Conservation (phyloP, 2,797 vertebrate species). For the Ceryle rudis region DNA sequence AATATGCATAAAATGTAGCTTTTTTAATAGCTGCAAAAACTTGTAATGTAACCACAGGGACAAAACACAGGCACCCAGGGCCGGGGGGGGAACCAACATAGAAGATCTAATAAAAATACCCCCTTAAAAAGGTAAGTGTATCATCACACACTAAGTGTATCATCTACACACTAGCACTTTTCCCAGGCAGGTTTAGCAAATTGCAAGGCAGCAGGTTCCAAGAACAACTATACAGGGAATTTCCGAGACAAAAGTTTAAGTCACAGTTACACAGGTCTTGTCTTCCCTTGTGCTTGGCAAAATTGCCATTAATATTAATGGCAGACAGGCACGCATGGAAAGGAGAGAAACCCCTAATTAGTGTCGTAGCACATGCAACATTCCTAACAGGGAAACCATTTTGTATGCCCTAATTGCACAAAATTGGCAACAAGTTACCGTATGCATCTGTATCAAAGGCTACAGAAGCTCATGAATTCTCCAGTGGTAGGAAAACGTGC, state of each 20-base stretch:
- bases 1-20: neutral
- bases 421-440: constrained; percentile 74
- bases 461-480: constrained; percentile 62
- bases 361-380: constrained; percentile 63
- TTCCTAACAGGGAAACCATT: constrained; percentile 76
- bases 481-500: constrained; percentile 57
- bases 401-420: constrained; percentile 77
- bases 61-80: neutral
- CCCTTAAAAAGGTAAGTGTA: neutral
- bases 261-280: constrained; percentile 57
- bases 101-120: neutral
- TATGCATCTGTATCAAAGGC: constrained; percentile 60
- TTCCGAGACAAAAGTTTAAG: constrained; percentile 51
- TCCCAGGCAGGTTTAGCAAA: neutral
- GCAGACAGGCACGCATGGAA: constrained; percentile 70
- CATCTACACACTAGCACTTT: neutral
- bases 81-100: neutral
- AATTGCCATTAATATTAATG: constrained; percentile 77
- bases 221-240: neutral
- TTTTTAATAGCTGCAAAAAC: neutral
- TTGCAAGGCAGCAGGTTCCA: neutral
- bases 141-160: neutral
- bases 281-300: constrained; percentile 58
- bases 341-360: constrained; percentile 74
- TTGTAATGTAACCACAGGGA: neutral